Conservation (phyloP, 2,888 invertebrate genomes). For the Zelleria hepariella region DNA sequence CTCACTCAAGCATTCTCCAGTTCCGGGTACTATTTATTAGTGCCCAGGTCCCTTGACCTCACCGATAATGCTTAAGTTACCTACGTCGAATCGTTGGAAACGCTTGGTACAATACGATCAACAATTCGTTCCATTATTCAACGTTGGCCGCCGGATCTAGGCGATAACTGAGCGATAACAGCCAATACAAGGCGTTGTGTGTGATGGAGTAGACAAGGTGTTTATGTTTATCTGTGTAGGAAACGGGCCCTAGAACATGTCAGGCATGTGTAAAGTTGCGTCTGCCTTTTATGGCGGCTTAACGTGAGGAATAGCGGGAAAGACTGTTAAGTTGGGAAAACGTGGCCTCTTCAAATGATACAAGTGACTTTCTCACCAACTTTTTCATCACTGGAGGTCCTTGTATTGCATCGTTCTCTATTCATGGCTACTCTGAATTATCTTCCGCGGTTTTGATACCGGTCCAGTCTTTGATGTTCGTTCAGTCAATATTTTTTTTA, state of each 20-base stretch:
- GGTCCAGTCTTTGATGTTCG: too few species aligned
- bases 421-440: too few species aligned
- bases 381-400: too few species aligned
- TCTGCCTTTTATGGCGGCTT: neutral
- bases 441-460: too few species aligned
- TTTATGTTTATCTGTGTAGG: neutral
- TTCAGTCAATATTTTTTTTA: too few species aligned
- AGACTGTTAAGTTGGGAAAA: too few species aligned
- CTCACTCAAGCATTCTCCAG: neutral
- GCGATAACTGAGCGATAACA: neutral
- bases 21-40: neutral
- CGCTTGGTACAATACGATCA: too few species aligned
- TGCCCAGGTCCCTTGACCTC: neutral
- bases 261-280: neutral
- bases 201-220: neutral
- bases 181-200: neutral
- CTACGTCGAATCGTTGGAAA: neutral
- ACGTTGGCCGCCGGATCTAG: neutral
- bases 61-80: neutral
- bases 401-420: too few species aligned
- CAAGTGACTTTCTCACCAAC: too few species aligned
- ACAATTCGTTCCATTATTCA: constrained; percentile 1
- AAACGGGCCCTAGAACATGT: neutral
- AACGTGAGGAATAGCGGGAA: too few species aligned
- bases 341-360: too few species aligned